phyloP scores from a whole-genome alignment of 2,113 vertebrate species.

The Turdus rufiventris region DNA sequence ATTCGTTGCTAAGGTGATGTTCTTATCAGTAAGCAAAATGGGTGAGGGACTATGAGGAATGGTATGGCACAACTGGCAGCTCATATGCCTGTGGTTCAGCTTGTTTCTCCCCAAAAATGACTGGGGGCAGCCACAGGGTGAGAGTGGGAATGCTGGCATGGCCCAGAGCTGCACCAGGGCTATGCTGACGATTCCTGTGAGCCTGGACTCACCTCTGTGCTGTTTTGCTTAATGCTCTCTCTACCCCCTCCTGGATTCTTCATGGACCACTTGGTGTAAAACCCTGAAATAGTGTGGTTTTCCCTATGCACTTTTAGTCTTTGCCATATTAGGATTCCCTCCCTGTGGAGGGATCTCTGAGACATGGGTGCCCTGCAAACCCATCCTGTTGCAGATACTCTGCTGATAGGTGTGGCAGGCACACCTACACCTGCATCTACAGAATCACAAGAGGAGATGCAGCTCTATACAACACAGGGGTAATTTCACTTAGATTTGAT shows the following conservation, averaged over 20 bases:
- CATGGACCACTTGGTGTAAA: background rate
- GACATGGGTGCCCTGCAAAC: background rate
- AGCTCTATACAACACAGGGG: background rate
- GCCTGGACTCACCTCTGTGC: rapidly evolving
- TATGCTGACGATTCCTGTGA: rapidly evolving
- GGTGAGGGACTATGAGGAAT: background rate
- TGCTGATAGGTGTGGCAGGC: background rate
- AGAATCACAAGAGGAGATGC: background rate
- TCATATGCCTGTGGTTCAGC: background rate
- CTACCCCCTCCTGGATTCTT: background rate
- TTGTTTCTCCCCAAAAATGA: background rate
- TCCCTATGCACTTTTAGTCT: background rate
- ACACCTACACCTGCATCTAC: background rate
- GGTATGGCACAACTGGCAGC: background rate
- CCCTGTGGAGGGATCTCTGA: background rate
- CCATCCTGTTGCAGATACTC: background rate
- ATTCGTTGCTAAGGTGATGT: background rate
- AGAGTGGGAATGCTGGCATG: rapidly evolving
- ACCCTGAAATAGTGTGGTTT: background rate
- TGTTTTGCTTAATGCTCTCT: background rate
- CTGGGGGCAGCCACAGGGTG: background rate
- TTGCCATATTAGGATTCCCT: background rate
- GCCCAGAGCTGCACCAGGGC: background rate
- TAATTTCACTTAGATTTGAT: background rate
- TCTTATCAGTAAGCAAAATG: background rate